Evolutionary conservation across 2,888 invertebrate species (phyloP).

Genomic region (Mechanitis mazaeus): DNA sequence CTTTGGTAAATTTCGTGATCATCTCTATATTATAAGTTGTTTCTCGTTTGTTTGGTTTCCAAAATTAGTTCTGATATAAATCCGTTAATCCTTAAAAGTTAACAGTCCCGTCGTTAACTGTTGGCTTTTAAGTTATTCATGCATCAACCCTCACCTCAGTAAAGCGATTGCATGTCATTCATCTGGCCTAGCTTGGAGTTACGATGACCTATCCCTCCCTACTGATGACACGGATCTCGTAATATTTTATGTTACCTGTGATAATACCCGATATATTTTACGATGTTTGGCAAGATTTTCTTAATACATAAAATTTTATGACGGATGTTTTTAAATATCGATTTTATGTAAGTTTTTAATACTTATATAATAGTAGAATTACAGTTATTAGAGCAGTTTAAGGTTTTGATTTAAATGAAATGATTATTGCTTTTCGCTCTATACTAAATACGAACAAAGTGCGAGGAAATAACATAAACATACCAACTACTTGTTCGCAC

Average conservation of each 20-base stretch:
- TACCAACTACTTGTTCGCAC: too few species aligned
- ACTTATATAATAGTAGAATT: too few species aligned
- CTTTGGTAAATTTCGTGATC: too few species aligned
- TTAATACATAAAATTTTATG: too few species aligned
- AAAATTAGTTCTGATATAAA: constrained; percentile 16
- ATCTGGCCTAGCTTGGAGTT: constrained; percentile 58
- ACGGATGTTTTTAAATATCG: too few species aligned
- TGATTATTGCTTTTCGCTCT: too few species aligned
- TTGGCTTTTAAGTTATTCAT: constrained; percentile 40
- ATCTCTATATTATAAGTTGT: not conserved
- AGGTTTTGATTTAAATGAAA: too few species aligned
- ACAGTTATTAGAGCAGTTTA: too few species aligned
- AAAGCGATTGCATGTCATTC: constrained; percentile 53
- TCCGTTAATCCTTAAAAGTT: constrained; percentile 20
- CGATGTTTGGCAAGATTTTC: too few species aligned
- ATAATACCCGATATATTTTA: constrained; percentile 1
- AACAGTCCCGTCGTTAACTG: constrained; percentile 23
- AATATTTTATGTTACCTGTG: constrained; percentile 21
- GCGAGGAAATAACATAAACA: too few species aligned
- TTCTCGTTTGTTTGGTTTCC: constrained; percentile 5
- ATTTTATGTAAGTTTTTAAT: too few species aligned
- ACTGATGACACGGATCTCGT: constrained; percentile 20
- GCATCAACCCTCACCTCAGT: constrained; percentile 52
- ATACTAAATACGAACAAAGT: too few species aligned
- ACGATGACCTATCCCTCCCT: constrained; percentile 54